These are phyloP conservation scores for Vanessa tameamea DNA, from an alignment of 1,140 invertebrate species.

Conservation along the genomic window DNA sequence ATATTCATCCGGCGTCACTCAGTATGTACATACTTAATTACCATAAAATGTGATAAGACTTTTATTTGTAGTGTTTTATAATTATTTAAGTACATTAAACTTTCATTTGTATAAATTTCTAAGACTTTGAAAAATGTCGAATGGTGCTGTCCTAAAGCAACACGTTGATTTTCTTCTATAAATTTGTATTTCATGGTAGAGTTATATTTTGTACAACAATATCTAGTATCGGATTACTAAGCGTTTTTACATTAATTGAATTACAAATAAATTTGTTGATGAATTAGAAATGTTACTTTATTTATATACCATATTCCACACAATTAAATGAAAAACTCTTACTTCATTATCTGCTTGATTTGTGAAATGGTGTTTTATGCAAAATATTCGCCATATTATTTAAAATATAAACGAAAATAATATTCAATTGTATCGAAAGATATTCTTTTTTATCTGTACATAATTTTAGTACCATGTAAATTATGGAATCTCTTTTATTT, in stretches of 20 bases:
- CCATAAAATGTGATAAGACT: conserved; percentile 74
- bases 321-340: neutral
- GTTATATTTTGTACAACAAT: conserved; percentile 31
- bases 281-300: conserved; percentile 18
- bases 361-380: conserved; percentile 15
- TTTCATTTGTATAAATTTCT: conserved; percentile 54
- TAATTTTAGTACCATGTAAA: conserved; percentile 73
- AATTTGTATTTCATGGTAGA: conserved; percentile 30
- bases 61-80: conserved; percentile 60
- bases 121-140: conserved; percentile 51
- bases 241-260: conserved; percentile 11
- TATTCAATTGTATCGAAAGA: conserved; percentile 41
- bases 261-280: conserved; percentile 16
- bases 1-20: conserved; percentile 50
- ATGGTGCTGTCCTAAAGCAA: conserved; percentile 59
- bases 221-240: conserved; percentile 16
- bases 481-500: conserved; percentile 78
- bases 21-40: conserved; percentile 63
- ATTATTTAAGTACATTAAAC: conserved; percentile 52
- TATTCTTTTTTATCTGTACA: conserved; percentile 66
- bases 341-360: conserved; percentile 4
- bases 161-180: conserved; percentile 33
- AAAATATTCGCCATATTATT: conserved; percentile 15
- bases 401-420: conserved; percentile 14
- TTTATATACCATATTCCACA: conserved; percentile 17